Conservation (phyloP, 1,140 invertebrate species). For the Drosophila elegans region DNA sequence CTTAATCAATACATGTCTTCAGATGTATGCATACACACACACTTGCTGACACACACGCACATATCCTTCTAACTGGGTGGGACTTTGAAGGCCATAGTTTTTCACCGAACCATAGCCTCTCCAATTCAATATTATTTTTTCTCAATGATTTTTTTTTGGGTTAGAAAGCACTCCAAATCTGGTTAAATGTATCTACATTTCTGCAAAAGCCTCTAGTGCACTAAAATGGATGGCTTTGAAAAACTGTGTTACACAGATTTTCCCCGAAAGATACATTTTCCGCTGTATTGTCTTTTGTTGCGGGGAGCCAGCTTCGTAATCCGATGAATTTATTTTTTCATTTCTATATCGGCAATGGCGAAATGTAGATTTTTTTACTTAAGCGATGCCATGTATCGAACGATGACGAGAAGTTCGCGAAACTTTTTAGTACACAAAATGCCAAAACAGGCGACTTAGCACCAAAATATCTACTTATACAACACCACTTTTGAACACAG, state of each 20-base stretch:
- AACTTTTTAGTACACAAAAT: constrained; percentile 45
- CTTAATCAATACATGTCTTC: constrained; percentile 39
- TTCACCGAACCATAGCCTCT: constrained; percentile 39
- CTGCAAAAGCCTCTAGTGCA: constrained; percentile 12
- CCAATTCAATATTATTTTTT: constrained; percentile 26
- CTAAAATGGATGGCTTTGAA: constrained; percentile 22
- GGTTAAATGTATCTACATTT: constrained; percentile 25
- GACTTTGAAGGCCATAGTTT: constrained; percentile 58
- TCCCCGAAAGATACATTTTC: constrained; percentile 52
- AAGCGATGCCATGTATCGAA: constrained; percentile 19
- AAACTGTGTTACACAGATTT: constrained; percentile 57
- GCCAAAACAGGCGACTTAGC: constrained; percentile 53
- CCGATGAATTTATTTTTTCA: constrained; percentile 6
- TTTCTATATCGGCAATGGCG: constrained; percentile 4
- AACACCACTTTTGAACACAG: constrained; percentile 60
- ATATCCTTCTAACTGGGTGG: constrained; percentile 52
- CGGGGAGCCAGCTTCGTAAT: constrained; percentile 13
- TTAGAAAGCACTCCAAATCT: constrained; percentile 12
- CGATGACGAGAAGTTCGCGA: constrained; percentile 23
- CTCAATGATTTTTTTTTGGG: constrained; percentile 3
- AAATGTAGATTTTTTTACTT: background rate
- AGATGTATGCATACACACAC: constrained; percentile 50
- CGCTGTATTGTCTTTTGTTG: constrained; percentile 42
- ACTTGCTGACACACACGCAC: constrained; percentile 25
- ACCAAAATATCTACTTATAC: constrained; percentile 64